Conservation (phyloP, 2,888 invertebrate species). For the Neoscelio sp. region DNA sequence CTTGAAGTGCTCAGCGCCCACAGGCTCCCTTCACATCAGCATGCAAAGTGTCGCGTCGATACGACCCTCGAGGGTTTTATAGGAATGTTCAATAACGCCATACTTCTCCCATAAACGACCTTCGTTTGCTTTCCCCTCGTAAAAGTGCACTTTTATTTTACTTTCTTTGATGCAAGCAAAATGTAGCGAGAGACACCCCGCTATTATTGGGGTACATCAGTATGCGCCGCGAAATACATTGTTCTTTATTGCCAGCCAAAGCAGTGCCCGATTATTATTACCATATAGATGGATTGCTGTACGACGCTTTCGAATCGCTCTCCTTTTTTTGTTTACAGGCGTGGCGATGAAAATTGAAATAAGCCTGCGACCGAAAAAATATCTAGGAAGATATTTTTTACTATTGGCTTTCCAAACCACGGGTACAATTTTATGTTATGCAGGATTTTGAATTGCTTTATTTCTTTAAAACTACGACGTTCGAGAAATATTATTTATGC, state of each 20-base stretch:
- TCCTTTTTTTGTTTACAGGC: slow-evolving; percentile 17
- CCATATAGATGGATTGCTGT: slow-evolving; percentile 41
- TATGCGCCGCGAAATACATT: slow-evolving; percentile 51
- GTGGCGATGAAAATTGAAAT: slow-evolving; percentile 28
- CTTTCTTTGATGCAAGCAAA: slow-evolving; percentile 56
- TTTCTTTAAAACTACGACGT: slow-evolving; percentile 48
- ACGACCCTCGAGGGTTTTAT: slow-evolving; percentile 63
- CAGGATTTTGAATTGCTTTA: slow-evolving; percentile 7
- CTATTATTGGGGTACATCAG: slow-evolving; percentile 35
- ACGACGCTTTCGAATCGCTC: slow-evolving; percentile 42
- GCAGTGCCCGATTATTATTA: slow-evolving; percentile 50
- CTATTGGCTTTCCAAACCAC: background rate
- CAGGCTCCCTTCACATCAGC: slow-evolving; percentile 72
- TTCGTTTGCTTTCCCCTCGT: slow-evolving; percentile 52
- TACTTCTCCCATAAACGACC: slow-evolving; percentile 62
- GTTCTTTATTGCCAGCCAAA: slow-evolving; percentile 53
- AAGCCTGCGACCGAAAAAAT: slow-evolving; percentile 22
- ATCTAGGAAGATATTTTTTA: slow-evolving; percentile 17
- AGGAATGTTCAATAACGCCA: slow-evolving; percentile 66
- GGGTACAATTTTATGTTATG: slow-evolving; percentile 5
- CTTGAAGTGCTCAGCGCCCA: slow-evolving; percentile 69
- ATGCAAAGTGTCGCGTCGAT: slow-evolving; percentile 74
- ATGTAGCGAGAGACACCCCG: slow-evolving; percentile 45
- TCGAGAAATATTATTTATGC: too few relatives aligned
- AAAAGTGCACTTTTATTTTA: slow-evolving; percentile 59